phyloP scores from a whole-genome alignment of 92 coral and sea anemone genomes.

The Epizoanthus ramosus region DNA sequence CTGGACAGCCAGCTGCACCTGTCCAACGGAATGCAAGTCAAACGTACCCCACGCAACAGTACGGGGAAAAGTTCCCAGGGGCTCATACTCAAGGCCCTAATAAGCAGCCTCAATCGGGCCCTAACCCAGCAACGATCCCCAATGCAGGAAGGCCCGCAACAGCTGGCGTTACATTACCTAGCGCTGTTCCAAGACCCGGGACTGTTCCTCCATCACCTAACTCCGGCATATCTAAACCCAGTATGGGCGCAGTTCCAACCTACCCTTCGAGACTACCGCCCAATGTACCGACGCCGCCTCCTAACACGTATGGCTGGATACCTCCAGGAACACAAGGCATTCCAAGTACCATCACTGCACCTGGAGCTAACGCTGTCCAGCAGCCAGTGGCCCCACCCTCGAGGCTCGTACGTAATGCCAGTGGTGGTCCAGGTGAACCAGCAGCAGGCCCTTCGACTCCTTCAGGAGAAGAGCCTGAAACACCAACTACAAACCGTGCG shows the following conservation, averaged over 20 bases:
- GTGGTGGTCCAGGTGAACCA: constrained; percentile 38
- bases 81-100: not conserved
- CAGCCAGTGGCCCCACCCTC: constrained; percentile 22
- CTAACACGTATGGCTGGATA: constrained; percentile 7
- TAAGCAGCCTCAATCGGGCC: not conserved
- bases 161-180: not conserved
- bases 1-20: not conserved
- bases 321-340: not conserved
- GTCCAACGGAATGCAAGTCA: not conserved
- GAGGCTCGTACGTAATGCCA: constrained; percentile 30
- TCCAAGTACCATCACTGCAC: not conserved
- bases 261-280: not conserved
- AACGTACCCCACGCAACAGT: not conserved
- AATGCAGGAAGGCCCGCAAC: not conserved
- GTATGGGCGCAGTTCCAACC: not conserved
- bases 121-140: not conserved
- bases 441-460: constrained; percentile 19
- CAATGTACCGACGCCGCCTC: not conserved
- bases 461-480: constrained; percentile 38
- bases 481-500: not conserved
- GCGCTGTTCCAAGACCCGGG: constrained; percentile 8
- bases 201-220: not conserved
- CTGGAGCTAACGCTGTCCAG: not conserved
- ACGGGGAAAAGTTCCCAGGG: not conserved
- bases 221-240: not conserved